These are phyloP conservation scores for Tauraco erythrolophus DNA, from an alignment of 2,113 vertebrate species.

Conservation along the genomic window DNA sequence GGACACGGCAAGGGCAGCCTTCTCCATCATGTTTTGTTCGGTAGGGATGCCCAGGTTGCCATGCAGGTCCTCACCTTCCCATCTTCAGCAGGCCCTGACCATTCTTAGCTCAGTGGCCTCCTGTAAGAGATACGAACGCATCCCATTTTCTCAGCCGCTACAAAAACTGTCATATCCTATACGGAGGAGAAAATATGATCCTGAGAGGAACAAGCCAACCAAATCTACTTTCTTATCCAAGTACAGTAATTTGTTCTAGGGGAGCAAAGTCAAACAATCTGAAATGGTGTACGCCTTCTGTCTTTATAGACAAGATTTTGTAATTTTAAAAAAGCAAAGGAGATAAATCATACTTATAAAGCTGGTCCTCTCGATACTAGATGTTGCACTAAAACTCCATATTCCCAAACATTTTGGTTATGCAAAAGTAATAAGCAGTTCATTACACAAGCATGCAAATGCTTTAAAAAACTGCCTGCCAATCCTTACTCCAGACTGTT, in stretches of 20 bases:
- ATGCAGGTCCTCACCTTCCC: rapidly evolving
- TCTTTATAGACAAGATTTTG: background rate
- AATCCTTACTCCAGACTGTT: background rate
- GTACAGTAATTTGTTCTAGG: background rate
- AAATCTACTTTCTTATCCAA: background rate
- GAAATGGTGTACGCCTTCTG: background rate
- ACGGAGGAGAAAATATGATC: rapidly evolving
- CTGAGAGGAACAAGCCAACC: background rate
- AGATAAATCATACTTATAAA: background rate
- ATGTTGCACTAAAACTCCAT: background rate
- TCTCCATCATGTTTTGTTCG: rapidly evolving
- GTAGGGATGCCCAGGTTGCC: background rate
- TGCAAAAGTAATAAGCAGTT: background rate
- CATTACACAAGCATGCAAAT: background rate
- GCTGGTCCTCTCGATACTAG: background rate
- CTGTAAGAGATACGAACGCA: background rate
- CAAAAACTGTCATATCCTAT: background rate
- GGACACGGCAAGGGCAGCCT: background rate
- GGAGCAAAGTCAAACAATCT: background rate
- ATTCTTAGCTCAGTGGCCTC: background rate
- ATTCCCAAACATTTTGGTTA: background rate
- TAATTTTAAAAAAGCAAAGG: background rate
- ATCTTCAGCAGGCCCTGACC: background rate
- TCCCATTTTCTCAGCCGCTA: background rate
- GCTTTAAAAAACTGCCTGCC: background rate